A percentile compares a stretch with the other conserved stretches of the same genome.
These are phyloP conservation scores for Spinus olivaceus DNA, from an alignment of 2,797 vertebrate species.

Conservation along the genomic window DNA sequence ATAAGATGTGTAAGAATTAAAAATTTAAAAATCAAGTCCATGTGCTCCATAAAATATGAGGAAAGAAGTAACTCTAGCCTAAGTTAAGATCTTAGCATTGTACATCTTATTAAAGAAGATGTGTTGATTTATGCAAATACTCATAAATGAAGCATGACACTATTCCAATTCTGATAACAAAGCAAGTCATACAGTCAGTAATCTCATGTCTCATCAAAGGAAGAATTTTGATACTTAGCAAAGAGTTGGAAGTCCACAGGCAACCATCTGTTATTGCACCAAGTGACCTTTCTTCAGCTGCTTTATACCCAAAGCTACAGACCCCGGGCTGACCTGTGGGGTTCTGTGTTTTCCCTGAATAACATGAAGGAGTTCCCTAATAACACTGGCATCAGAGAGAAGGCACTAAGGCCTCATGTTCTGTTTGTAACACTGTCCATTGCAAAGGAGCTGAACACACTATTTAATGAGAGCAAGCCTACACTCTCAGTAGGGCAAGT, in stretches of 20 bases:
- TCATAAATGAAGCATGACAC: not conserved
- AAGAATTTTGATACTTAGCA: not conserved
- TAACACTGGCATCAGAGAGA: not conserved
- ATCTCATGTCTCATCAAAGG: not conserved
- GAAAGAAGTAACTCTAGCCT: not conserved
- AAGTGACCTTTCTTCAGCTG: not conserved
- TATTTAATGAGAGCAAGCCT: not conserved
- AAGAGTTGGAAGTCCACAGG: not conserved
- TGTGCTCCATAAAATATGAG: constrained; percentile 58
- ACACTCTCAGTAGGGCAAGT: not conserved
- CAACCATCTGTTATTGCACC: not conserved
- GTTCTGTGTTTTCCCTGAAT: not conserved
- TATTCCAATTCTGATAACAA: not conserved
- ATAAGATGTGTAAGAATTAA: constrained; percentile 61
- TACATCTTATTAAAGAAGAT: not conserved
- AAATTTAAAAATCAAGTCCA: constrained; percentile 55
- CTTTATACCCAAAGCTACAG: not conserved
- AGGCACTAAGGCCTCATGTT: not conserved
- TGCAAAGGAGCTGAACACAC: not conserved
- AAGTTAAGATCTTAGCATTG: constrained; percentile 34
- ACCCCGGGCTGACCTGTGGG: not conserved
- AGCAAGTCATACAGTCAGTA: not conserved
- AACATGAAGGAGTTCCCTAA: not conserved
- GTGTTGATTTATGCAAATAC: not conserved
- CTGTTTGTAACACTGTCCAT: not conserved